Conservation (phyloP, 2,888 invertebrate species). For the Macrophya alboannulata region DNA sequence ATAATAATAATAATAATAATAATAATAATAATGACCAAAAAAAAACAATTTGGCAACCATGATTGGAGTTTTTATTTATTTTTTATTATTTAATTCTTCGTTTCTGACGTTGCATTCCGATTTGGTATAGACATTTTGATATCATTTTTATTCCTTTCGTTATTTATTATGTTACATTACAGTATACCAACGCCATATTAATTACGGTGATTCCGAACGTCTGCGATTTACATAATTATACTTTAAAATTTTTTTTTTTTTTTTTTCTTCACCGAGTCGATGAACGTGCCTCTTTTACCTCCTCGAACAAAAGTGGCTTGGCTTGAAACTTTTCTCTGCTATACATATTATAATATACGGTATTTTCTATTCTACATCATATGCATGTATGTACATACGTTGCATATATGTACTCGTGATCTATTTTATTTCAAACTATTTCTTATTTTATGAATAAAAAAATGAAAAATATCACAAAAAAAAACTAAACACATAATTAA, state of each 20-base stretch:
- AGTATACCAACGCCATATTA: background rate
- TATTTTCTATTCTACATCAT: background rate
- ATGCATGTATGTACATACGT: background rate
- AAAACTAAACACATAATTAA: too few species aligned
- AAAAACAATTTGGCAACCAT: background rate
- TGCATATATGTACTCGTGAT: background rate
- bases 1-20: background rate
- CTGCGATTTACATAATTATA: slow-evolving; percentile 36
- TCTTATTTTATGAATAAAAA: background rate
- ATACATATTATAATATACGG: background rate
- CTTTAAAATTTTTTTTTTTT: slow-evolving; percentile 17
- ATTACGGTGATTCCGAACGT: background rate
- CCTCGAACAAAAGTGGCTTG: background rate
- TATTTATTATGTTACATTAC: background rate
- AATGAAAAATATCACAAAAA: background rate
- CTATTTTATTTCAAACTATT: background rate
- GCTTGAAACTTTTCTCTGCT: background rate
- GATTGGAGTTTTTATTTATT: background rate
- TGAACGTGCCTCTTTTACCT: background rate
- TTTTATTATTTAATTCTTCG: background rate
- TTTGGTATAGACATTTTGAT: background rate
- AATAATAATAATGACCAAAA: background rate
- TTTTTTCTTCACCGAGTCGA: background rate
- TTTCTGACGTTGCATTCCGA: background rate
- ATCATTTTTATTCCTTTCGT: background rate